A percentile compares a stretch with the other conserved stretches of the same genome.
Conservation (phyloP, 2,888 invertebrate species). For the Dryomyza anilis region DNA sequence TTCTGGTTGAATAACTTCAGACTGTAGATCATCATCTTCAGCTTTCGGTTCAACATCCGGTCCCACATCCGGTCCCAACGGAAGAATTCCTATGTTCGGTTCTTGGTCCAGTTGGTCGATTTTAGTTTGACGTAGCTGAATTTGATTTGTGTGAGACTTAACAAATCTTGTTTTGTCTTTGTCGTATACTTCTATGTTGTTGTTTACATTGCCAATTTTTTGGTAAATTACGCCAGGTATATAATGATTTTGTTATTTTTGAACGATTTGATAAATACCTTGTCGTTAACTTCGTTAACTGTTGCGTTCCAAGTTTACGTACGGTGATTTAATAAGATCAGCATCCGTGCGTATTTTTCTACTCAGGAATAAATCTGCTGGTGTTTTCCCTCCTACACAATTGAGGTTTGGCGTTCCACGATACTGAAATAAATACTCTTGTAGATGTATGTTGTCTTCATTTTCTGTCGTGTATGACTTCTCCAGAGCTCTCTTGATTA, state of each 20-base stretch:
- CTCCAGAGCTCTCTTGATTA: too few relatives aligned
- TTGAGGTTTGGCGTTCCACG: background rate
- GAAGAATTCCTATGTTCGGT: too few relatives aligned
- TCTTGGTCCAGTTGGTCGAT: too few relatives aligned
- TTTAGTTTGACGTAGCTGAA: too few relatives aligned
- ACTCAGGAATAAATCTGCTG: background rate
- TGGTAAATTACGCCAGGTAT: background rate
- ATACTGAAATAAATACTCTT: background rate
- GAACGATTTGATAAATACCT: too few relatives aligned
- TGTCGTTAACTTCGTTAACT: background rate
- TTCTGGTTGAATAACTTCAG: too few relatives aligned
- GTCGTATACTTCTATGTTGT: background rate
- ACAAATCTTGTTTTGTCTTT: too few relatives aligned
- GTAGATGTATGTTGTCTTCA: background rate
- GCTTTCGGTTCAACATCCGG: too few relatives aligned
- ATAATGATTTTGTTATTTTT: slow-evolving; percentile 3
- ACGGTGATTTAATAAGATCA: background rate
- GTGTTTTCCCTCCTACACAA: background rate
- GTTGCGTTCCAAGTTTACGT: background rate
- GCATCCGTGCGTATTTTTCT: background rate
- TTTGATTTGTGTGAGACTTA: too few relatives aligned
- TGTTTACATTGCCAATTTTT: background rate
- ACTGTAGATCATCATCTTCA: too few relatives aligned
- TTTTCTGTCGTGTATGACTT: background rate
- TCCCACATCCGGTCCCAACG: too few relatives aligned